Percentiles rank a stretch among this genome's conserved stretches.
Conservation (phyloP, 2,113 vertebrate species). For the Cavia aperea region DNA sequence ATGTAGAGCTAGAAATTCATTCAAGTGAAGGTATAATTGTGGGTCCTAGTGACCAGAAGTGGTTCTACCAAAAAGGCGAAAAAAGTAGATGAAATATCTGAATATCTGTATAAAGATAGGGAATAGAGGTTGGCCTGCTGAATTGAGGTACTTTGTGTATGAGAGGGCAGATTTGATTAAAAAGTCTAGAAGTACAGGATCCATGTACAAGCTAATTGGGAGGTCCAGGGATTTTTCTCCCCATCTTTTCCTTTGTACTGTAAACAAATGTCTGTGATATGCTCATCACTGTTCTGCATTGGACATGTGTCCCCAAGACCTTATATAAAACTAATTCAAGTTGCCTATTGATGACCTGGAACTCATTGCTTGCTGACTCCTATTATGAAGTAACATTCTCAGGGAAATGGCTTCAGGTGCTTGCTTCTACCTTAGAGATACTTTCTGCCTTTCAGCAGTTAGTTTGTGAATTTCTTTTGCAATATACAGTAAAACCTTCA, state of each 20-base stretch:
- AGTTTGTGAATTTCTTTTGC: not conserved
- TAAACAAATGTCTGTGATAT: not conserved
- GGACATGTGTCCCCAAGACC: not conserved
- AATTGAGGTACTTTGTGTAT: not conserved
- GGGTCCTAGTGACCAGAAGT: not conserved
- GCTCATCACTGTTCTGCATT: not conserved
- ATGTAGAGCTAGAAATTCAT: not conserved
- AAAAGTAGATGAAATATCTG: not conserved
- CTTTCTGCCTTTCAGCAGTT: not conserved
- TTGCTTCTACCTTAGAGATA: fast-evolving
- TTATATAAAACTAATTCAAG: not conserved
- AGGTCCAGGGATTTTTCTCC: not conserved
- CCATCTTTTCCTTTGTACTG: not conserved
- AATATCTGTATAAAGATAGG: not conserved
- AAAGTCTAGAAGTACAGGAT: not conserved
- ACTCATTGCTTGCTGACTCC: not conserved
- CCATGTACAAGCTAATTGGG: not conserved
- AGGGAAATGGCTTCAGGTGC: not conserved
- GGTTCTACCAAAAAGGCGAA: not conserved
- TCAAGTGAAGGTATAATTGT: not conserved
- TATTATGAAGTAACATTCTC: not conserved
- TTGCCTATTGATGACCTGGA: not conserved
- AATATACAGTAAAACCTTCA: not conserved
- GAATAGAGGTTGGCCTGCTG: not conserved
- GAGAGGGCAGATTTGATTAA: not conserved